A percentile compares a stretch with the other conserved stretches of the same genome.
Conservation (phyloP, 2,113 vertebrate genomes). For the Nibea albiflora region DNA sequence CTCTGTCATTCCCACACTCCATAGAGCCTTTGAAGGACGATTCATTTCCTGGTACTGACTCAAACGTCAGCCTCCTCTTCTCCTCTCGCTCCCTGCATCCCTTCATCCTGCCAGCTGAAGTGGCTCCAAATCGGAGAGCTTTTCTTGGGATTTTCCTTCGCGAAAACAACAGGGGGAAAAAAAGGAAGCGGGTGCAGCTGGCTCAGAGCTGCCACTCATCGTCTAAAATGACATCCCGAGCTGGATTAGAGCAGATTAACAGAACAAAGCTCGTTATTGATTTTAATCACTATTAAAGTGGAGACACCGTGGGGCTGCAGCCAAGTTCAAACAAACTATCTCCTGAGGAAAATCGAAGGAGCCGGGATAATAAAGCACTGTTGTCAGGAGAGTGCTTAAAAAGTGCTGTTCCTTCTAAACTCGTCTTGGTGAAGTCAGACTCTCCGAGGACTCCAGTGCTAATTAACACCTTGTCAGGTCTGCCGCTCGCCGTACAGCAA, state of each 20-base stretch:
- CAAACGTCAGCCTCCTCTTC: neutral
- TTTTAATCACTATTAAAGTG: slow-evolving; percentile 72
- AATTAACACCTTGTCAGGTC: slow-evolving; percentile 71
- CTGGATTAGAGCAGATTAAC: slow-evolving; percentile 67
- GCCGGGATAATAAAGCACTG: slow-evolving; percentile 40
- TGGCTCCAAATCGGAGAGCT: neutral
- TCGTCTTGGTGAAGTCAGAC: slow-evolving; percentile 27
- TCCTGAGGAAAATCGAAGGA: slow-evolving; percentile 38
- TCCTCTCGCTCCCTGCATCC: slow-evolving; percentile 2
- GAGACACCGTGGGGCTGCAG: slow-evolving; percentile 37
- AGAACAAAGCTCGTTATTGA: slow-evolving; percentile 73
- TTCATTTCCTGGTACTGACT: slow-evolving; percentile 35
- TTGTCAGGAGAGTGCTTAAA: slow-evolving; percentile 48
- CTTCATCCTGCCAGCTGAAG: slow-evolving; percentile 45
- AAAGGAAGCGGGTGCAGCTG: neutral
- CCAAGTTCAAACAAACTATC: slow-evolving; percentile 58
- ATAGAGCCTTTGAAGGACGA: slow-evolving; percentile 29
- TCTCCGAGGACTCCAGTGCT: slow-evolving; percentile 57
- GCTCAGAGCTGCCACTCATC: slow-evolving; percentile 48
- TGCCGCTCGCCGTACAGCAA: slow-evolving; percentile 23
- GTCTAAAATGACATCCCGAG: slow-evolving; percentile 32
- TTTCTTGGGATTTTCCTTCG: slow-evolving; percentile 20
- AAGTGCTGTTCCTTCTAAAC: slow-evolving; percentile 31
- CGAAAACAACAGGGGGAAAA: neutral
- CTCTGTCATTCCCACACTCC: slow-evolving; percentile 41